Evolutionary conservation across 1,140 invertebrate species (phyloP).

Genomic region (Euschistus heros): DNA sequence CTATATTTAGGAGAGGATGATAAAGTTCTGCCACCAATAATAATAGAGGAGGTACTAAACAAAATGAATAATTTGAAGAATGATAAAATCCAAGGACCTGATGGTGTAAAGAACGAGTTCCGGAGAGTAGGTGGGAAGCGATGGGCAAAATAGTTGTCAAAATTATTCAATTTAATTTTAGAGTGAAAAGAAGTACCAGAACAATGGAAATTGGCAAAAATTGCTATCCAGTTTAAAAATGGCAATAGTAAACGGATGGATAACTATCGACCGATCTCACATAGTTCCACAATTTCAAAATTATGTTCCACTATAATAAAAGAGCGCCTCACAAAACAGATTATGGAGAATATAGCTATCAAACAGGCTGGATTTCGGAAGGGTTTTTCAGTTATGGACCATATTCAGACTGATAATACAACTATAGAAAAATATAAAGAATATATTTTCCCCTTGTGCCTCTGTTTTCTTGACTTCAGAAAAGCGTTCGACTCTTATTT

Average conservation of each 20-base stretch:
- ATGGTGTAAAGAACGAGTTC: not conserved
- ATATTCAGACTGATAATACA: slow-evolving; percentile 13
- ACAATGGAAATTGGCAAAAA: too few relatives aligned
- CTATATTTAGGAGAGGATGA: not conserved
- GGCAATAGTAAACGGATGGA: not conserved
- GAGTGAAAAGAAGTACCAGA: too few relatives aligned
- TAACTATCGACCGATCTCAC: not conserved
- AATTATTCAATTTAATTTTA: not conserved
- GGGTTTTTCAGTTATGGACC: slow-evolving; percentile 26
- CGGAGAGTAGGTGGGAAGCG: not conserved
- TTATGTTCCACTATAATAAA: not conserved
- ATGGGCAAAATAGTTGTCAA: not conserved
- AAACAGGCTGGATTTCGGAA: too few relatives aligned
- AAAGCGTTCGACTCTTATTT: slow-evolving; percentile 5
- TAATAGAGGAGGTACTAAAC: not conserved
- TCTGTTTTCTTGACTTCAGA: slow-evolving; percentile 3
- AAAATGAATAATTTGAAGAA: not conserved
- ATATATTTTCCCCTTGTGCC: slow-evolving; percentile 1
- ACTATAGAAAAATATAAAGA: slow-evolving; percentile 21
- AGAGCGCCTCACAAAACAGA: not conserved
- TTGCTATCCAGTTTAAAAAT: not conserved
- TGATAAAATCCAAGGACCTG: not conserved
- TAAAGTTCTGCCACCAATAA: not conserved
- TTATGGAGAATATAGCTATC: slow-evolving; percentile 29
- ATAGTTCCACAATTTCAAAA: not conserved